Evolutionary conservation across 1,140 invertebrate species (phyloP).

Genomic region (Drosophila ohnishii): DNA sequence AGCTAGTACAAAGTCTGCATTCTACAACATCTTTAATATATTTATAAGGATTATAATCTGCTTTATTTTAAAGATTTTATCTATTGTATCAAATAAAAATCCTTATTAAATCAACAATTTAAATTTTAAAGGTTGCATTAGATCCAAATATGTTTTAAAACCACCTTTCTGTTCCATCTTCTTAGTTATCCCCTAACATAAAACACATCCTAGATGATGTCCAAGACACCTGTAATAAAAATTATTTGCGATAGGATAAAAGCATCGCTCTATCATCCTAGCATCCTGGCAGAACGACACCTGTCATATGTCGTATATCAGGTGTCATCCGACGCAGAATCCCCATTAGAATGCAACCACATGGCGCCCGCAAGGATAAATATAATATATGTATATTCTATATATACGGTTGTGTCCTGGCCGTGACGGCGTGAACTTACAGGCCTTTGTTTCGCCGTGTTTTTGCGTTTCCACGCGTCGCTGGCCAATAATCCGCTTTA

Average conservation of each 20-base stretch:
- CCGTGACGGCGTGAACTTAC: constrained; percentile 63
- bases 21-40: background rate
- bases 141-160: background rate
- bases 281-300: constrained; percentile 25
- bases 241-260: constrained; percentile 13
- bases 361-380: constrained; percentile 51
- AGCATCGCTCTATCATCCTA: background rate
- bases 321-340: constrained; percentile 42
- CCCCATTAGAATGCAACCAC: constrained; percentile 57
- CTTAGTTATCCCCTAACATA: background rate
- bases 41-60: background rate
- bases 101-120: background rate
- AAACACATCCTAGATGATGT: constrained; percentile 1
- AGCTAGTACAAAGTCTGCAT: background rate
- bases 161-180: background rate
- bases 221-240: constrained; percentile 12
- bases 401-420: constrained; percentile 16
- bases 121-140: background rate
- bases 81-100: background rate
- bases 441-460: constrained; percentile 58
- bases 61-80: background rate
- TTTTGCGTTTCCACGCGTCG: constrained; percentile 50
- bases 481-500: constrained; percentile 72
- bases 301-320: constrained; percentile 41
- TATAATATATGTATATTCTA: constrained; percentile 6